Evolutionary conservation across 2,888 invertebrate species (phyloP).

Genomic region (Xylophagus ater): DNA sequence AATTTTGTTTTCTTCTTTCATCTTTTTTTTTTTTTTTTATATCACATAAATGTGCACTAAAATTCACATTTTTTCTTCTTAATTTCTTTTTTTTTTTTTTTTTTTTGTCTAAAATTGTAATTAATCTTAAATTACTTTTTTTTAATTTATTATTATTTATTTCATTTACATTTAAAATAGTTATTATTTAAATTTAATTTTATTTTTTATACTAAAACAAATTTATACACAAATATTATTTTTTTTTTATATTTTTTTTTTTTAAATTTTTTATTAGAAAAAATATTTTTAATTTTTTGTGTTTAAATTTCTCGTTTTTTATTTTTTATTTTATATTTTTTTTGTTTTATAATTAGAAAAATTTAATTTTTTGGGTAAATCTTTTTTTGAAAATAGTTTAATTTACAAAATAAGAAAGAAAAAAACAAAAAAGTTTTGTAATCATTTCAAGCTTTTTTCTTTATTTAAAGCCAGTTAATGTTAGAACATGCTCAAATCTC

Average conservation of each 20-base stretch:
- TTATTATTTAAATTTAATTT: conserved; percentile 15
- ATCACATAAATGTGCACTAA: conserved; percentile 11
- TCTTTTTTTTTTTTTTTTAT: conserved; percentile 2
- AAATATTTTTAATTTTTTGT: conserved; percentile 10
- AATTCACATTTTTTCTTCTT: conserved; percentile 16
- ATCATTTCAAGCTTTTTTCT: too few species aligned
- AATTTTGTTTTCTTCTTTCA: too few species aligned
- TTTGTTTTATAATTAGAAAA: conserved; percentile 1
- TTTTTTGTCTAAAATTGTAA: background rate
- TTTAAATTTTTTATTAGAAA: conserved; percentile 8
- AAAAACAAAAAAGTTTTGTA: background rate
- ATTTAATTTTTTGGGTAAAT: background rate
- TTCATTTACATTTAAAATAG: conserved; percentile 9
- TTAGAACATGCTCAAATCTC: too few species aligned
- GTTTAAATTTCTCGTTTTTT: conserved; percentile 7
- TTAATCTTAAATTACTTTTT: background rate
- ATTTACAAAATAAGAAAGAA: background rate
- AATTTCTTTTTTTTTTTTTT: conserved; percentile 7
- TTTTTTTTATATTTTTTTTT: conserved; percentile 13
- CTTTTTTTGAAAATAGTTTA: background rate
- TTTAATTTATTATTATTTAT: background rate
- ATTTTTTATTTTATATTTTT: conserved; percentile 6
- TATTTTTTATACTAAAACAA: conserved; percentile 13
- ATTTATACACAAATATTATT: conserved; percentile 11
- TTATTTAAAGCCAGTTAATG: too few species aligned